These are phyloP conservation scores for Echinarachnius parma DNA, from an alignment of 53 echinoderm and acorn worm species.

Conservation along the genomic window DNA sequence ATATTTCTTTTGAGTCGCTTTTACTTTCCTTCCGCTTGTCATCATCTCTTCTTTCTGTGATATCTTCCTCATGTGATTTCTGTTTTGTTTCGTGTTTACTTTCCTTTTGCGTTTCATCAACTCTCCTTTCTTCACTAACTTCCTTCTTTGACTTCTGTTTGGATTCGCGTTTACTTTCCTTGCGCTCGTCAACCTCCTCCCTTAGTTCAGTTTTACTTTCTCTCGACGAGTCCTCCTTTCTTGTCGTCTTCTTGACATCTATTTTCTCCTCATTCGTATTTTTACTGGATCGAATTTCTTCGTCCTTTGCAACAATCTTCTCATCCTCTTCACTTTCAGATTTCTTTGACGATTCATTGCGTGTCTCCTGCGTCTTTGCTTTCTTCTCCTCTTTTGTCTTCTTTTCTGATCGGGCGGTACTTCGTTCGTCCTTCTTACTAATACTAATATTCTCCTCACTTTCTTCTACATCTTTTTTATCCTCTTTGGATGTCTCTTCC, in stretches of 20 bases:
- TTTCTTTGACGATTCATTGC: neutral
- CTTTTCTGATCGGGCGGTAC: no score
- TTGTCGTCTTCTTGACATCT: no score
- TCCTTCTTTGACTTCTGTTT: neutral
- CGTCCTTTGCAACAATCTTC: neutral
- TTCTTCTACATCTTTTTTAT: no score
- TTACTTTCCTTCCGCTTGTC: slow-evolving; percentile 5
- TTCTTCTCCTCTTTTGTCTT: no score
- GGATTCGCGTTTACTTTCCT: neutral
- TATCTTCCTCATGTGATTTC: neutral
- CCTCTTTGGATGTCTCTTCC: no score
- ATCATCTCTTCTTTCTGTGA: neutral
- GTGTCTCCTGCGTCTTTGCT: no score
- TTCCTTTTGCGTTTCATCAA: neutral
- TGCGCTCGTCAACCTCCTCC: no score
- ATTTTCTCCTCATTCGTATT: no score
- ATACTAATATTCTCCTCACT: no score
- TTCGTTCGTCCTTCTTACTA: no score
- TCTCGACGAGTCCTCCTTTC: no score
- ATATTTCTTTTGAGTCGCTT: neutral
- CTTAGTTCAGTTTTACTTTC: neutral
- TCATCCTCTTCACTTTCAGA: neutral
- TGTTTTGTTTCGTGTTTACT: neutral
- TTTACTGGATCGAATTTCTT: no score
- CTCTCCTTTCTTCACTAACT: neutral